Conservation (phyloP, 1,140 invertebrate genomes). For the Apis florea region DNA sequence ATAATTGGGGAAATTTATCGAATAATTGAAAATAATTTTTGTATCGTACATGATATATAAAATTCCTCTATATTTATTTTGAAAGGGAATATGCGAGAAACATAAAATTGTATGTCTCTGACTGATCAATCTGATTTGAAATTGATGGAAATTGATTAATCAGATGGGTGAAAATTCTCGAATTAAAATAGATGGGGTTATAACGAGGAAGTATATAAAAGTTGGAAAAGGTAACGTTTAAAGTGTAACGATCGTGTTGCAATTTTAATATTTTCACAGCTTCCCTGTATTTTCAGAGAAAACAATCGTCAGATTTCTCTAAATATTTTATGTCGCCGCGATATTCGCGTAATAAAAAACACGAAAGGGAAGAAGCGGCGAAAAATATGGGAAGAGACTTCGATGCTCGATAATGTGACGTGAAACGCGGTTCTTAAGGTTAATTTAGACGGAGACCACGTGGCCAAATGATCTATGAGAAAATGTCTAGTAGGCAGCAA, state of each 20-base stretch:
- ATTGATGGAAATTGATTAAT: too few species aligned
- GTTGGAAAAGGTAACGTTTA: too few species aligned
- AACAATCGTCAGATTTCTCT: slow-evolving; percentile 11
- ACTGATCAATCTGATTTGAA: too few species aligned
- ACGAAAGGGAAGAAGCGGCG: background rate
- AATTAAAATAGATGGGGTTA: too few species aligned
- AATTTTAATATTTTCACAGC: slow-evolving; percentile 31
- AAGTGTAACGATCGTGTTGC: background rate
- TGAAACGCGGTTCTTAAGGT: slow-evolving; percentile 6
- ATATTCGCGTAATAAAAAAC: background rate
- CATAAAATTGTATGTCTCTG: too few species aligned
- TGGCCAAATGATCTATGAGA: slow-evolving; percentile 38
- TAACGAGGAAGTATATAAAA: too few species aligned
- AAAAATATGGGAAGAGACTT: background rate
- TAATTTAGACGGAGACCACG: slow-evolving; percentile 34
- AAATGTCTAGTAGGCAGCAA: slow-evolving; percentile 15
- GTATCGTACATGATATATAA: too few species aligned
- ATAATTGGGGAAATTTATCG: too few species aligned
- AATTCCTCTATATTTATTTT: too few species aligned
- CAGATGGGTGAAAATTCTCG: too few species aligned
- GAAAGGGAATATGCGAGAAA: too few species aligned
- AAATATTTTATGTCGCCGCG: slow-evolving; percentile 4
- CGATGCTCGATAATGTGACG: background rate
- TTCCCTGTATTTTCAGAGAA: slow-evolving; percentile 18
- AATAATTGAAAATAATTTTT: too few species aligned